A percentile compares a stretch with the other conserved stretches of the same genome.
phyloP scores from a whole-genome alignment of 2,113 vertebrate genomes.

The Columba janthina region DNA sequence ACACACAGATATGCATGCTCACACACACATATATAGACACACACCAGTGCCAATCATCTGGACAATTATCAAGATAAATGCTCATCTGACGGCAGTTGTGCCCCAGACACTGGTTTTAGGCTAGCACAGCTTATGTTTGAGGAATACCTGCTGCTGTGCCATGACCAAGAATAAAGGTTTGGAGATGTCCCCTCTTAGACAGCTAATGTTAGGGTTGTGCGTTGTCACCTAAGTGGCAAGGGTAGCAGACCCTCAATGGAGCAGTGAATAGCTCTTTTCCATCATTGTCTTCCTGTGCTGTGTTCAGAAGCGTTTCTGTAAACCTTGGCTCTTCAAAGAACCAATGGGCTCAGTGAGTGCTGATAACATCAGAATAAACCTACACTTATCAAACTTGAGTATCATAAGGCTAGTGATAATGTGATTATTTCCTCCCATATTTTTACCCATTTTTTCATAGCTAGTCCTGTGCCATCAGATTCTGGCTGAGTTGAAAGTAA shows the following conservation, averaged over 20 bases:
- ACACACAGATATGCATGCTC: too few species aligned
- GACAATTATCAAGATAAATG: background rate
- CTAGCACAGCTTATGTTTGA: background rate
- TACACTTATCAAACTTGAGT: background rate
- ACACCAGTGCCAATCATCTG: background rate
- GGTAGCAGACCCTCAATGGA: background rate
- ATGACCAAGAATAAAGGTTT: background rate
- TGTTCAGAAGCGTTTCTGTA: background rate
- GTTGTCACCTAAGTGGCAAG: background rate
- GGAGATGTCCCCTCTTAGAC: background rate
- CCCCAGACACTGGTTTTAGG: background rate
- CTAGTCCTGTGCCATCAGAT: background rate
- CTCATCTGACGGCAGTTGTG: background rate
- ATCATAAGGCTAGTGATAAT: background rate
- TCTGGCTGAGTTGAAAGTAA: background rate
- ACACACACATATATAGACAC: accelerated
- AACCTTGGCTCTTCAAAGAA: background rate
- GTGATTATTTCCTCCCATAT: background rate
- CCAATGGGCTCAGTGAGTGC: background rate
- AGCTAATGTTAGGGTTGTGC: background rate
- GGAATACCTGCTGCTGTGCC: background rate
- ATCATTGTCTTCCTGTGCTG: background rate
- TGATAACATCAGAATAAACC: background rate
- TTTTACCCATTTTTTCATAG: background rate
- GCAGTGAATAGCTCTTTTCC: background rate